Evolutionary conservation across 1,140 invertebrate species (phyloP).

Genomic region (Tetragnatha versicolor): DNA sequence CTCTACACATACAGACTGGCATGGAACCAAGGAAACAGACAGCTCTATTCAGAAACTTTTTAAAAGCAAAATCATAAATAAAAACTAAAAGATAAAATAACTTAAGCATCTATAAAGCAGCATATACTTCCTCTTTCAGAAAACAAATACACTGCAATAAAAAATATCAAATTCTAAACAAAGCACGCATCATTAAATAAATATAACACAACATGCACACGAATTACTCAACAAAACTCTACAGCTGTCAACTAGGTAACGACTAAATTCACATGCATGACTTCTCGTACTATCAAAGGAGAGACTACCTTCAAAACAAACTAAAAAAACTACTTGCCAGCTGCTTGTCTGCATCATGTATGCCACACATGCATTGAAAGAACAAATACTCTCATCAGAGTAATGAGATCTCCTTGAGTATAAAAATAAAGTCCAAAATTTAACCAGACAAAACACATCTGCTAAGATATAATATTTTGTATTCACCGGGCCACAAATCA

Average conservation of each 20-base stretch:
- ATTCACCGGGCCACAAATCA: slow-evolving; percentile 52
- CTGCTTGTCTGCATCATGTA: slow-evolving; percentile 18
- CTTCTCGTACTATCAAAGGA: neutral
- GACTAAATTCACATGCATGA: neutral
- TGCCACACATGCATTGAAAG: slow-evolving; percentile 31
- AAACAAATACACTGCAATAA: no score
- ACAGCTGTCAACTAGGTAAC: slow-evolving; percentile 24
- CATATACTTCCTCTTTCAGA: no score
- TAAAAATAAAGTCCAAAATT: slow-evolving; percentile 54
- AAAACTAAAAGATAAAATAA: no score
- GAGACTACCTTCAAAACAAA: slow-evolving; percentile 5
- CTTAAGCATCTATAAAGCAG: no score
- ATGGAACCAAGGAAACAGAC: no score
- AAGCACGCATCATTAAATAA: slow-evolving; percentile 28
- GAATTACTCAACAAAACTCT: slow-evolving; percentile 16
- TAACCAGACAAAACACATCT: slow-evolving; percentile 46
- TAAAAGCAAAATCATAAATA: no score
- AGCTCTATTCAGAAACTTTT: no score
- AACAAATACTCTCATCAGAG: slow-evolving; percentile 46
- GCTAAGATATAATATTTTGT: slow-evolving; percentile 38
- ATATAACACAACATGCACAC: slow-evolving; percentile 41
- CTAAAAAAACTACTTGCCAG: slow-evolving; percentile 30
- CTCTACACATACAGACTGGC: no score
- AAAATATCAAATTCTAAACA: no score
- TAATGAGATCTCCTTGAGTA: slow-evolving; percentile 51